Percentiles rank a stretch among this genome's conserved stretches.
Evolutionary conservation across 2,113 vertebrate species (phyloP).

Genomic region (Neotragus moschatus): DNA sequence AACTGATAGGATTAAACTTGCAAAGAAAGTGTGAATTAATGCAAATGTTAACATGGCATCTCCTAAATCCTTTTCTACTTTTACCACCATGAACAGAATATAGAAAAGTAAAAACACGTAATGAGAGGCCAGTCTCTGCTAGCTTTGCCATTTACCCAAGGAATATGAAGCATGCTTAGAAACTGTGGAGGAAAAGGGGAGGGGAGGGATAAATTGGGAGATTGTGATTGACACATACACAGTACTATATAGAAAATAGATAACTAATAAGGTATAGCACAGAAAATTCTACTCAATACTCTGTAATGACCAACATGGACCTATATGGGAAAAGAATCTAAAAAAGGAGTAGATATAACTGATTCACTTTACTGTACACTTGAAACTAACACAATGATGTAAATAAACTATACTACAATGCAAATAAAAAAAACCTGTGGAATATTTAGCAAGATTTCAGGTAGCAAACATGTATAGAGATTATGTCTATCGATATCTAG

Average conservation of each 20-base stretch:
- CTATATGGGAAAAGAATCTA: background rate
- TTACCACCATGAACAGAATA: conserved; percentile 69
- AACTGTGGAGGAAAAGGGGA: background rate
- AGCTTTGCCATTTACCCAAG: conserved; percentile 59
- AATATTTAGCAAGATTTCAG: conserved; percentile 30
- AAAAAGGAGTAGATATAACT: background rate
- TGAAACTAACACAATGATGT: background rate
- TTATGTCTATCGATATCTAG: background rate
- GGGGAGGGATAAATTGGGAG: background rate
- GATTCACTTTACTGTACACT: background rate
- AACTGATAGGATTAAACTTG: conserved; percentile 72
- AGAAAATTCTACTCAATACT: background rate
- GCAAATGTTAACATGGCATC: conserved; percentile 73
- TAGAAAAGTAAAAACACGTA: conserved; percentile 71
- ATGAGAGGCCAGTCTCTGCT: conserved; percentile 54
- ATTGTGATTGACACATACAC: background rate
- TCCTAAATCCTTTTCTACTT: conserved; percentile 75
- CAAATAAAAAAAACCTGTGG: background rate
- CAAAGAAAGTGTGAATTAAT: conserved; percentile 74
- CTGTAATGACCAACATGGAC: background rate
- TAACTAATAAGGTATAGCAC: background rate
- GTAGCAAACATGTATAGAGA: background rate
- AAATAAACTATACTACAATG: background rate
- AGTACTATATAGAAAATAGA: background rate
- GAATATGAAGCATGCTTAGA: conserved; percentile 40